Conservation (phyloP, 2,888 invertebrate species). For the Exocentrus adspersus region DNA sequence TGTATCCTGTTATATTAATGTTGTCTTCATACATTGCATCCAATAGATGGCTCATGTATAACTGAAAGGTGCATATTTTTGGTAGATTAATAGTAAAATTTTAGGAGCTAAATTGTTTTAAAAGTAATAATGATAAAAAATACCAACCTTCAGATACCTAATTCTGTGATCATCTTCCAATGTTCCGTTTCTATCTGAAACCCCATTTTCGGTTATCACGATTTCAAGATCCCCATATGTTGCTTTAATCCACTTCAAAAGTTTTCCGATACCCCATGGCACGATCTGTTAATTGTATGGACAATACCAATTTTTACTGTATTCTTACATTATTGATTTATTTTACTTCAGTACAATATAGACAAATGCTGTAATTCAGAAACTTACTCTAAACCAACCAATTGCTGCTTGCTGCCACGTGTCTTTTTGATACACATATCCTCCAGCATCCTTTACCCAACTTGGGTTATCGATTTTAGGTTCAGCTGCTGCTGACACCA, state of each 20-base stretch:
- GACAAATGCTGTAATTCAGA: not conserved
- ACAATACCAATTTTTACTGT: too few species aligned
- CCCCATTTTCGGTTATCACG: slow-evolving; percentile 71
- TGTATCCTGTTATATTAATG: slow-evolving; percentile 41
- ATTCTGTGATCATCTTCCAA: slow-evolving; percentile 68
- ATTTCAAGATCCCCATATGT: slow-evolving; percentile 70
- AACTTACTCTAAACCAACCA: slow-evolving; percentile 26
- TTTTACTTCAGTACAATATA: too few species aligned
- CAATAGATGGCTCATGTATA: slow-evolving; percentile 25
- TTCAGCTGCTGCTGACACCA: slow-evolving; percentile 56
- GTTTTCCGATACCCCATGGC: slow-evolving; percentile 70
- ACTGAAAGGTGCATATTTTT: slow-evolving; percentile 30
- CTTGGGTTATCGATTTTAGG: slow-evolving; percentile 10
- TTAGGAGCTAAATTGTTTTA: not conserved
- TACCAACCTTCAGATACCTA: slow-evolving; percentile 63
- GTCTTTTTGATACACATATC: not conserved
- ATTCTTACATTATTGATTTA: too few species aligned
- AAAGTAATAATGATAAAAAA: too few species aligned
- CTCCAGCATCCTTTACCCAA: slow-evolving; percentile 29
- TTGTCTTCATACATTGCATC: slow-evolving; percentile 34
- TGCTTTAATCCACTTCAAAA: slow-evolving; percentile 69
- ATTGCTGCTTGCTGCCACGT: slow-evolving; percentile 15
- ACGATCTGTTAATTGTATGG: slow-evolving; percentile 64
- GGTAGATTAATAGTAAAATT: slow-evolving; percentile 20
- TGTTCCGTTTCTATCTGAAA: slow-evolving; percentile 65